Conservation (phyloP, 2,888 invertebrate species). For the Tachystola acroxantha region DNA sequence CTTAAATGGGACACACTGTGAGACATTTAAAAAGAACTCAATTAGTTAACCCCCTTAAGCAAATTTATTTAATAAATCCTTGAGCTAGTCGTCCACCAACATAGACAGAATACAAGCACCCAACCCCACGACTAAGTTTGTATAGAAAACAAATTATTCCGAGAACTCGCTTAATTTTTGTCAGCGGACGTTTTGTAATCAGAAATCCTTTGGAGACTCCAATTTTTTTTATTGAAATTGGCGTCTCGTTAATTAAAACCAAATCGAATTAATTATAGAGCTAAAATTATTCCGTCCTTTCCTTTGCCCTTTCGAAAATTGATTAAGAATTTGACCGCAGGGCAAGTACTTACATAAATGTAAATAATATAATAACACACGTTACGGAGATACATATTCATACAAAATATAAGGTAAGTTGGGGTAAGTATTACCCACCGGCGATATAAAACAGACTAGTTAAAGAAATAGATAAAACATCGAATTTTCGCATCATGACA, state of each 20-base stretch:
- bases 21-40: no score
- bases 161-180: conserved; percentile 32
- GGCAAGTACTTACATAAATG: conserved; percentile 16
- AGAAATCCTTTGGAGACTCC: conserved; percentile 62
- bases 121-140: conserved; percentile 8
- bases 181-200: conserved; percentile 49
- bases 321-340: conserved; percentile 26
- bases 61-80: no score
- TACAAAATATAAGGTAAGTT: no score
- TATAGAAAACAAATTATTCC: conserved; percentile 22
- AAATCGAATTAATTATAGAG: conserved; percentile 69
- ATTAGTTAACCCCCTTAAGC: no score
- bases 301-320: conserved; percentile 31
- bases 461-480: no score
- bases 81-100: conserved; percentile 4
- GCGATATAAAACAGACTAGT: no score
- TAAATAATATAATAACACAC: no score
- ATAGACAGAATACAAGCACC: no score
- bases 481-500: no score
- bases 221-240: conserved; percentile 64
- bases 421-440: no score
- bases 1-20: no score
- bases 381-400: no score
- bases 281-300: conserved; percentile 57
- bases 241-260: conserved; percentile 69